Conservation (phyloP, 2,113 vertebrate genomes). For the Oceanites oceanicus region DNA sequence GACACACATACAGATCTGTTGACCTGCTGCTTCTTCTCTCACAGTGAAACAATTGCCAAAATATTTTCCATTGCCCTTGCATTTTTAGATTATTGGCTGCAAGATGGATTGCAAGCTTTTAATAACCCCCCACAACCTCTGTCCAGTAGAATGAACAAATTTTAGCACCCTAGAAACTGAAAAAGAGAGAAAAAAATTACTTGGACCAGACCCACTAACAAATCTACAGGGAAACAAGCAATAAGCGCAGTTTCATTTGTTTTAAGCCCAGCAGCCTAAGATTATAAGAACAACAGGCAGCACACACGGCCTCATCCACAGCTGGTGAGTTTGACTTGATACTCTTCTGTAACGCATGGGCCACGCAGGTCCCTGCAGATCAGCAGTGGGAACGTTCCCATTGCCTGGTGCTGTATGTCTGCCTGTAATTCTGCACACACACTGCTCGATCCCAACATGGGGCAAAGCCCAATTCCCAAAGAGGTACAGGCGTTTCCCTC, state of each 20-base stretch:
- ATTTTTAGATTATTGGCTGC: too few relatives aligned
- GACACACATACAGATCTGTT: neutral
- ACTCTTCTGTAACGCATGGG: neutral
- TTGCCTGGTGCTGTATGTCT: neutral
- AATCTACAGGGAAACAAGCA: neutral
- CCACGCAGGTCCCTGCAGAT: too few relatives aligned
- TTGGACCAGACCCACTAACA: neutral
- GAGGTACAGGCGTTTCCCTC: neutral
- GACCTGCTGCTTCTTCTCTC: neutral
- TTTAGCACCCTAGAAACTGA: neutral
- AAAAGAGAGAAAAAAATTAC: neutral
- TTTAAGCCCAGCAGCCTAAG: neutral
- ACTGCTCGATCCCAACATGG: fast-evolving
- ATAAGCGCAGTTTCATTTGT: neutral
- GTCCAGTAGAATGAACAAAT: neutral
- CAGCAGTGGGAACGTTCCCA: neutral
- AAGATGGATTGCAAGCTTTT: neutral
- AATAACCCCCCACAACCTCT: neutral
- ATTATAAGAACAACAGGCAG: neutral
- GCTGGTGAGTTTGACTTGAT: neutral
- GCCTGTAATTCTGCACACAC: neutral
- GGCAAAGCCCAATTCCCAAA: neutral
- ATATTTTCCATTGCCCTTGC: neutral
- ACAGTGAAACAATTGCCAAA: neutral
- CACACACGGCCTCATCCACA: neutral